phyloP scores from a whole-genome alignment of 2,888 invertebrate genomes.

The Coremacera marginata region DNA sequence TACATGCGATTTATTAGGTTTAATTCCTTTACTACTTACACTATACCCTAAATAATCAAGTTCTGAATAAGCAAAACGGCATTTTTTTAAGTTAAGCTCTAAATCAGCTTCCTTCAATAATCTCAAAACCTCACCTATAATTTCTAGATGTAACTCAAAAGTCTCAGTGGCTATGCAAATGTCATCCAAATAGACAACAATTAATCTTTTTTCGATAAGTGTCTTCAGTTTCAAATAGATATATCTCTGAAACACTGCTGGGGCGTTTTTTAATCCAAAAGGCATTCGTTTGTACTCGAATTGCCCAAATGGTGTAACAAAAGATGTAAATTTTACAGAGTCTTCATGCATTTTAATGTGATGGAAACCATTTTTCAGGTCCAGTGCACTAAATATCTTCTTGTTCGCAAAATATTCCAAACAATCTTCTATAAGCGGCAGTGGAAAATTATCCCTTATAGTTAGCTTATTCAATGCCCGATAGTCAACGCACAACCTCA shows the following conservation, averaged over 20 bases:
- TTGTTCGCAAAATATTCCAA: slow-evolving; percentile 1
- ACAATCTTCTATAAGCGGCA: slow-evolving; percentile 6
- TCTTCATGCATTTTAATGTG: slow-evolving; percentile 39
- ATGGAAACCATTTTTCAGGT: background rate
- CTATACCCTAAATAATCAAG: too few relatives aligned
- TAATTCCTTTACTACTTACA: too few relatives aligned
- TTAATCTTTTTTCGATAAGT: slow-evolving; percentile 9
- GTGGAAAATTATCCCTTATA: background rate
- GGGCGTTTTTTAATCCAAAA: slow-evolving; percentile 39
- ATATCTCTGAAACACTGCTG: slow-evolving; percentile 46
- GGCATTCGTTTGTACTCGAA: slow-evolving; percentile 43
- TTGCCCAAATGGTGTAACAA: slow-evolving; percentile 51
- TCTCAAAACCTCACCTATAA: slow-evolving; percentile 6
- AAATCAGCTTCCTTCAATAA: slow-evolving; percentile 15
- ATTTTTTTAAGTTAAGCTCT: too few relatives aligned
- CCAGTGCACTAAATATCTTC: background rate
- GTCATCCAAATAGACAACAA: slow-evolving; percentile 35
- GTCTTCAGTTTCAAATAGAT: slow-evolving; percentile 26
- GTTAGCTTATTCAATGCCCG: slow-evolving; percentile 3
- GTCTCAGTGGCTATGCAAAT: slow-evolving; percentile 13
- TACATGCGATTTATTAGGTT: too few relatives aligned
- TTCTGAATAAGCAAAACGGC: background rate
- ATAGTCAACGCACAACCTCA: slow-evolving; percentile 9
- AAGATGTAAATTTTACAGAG: slow-evolving; percentile 48
- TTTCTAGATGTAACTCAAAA: slow-evolving; percentile 12